Evolutionary conservation across 2,797 vertebrate genomes (phyloP), one percentile per base, ranked within the genome.

Genomic region (Petrocephalus schoutedeni): DNA sequence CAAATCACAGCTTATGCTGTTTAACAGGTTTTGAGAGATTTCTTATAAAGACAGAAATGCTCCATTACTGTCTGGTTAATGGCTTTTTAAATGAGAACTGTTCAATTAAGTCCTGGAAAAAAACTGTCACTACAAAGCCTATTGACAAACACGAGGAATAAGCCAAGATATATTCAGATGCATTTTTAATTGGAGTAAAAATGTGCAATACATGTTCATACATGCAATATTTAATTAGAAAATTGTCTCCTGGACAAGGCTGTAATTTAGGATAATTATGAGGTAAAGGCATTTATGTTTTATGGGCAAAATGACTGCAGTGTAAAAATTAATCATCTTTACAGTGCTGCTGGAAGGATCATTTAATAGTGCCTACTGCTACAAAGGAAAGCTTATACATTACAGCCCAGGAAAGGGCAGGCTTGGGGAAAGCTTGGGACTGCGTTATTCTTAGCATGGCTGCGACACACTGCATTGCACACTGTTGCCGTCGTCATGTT

Each of bases 291-390:
- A 89, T 23, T 85, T 67, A 86, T 80, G 88, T 77, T 86, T 88
- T 80, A 77, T 86, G 67, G 4, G 96, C 98, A 98, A 99, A 99
- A 99, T 99, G 97, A 97, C 94, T 96, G 97, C 97, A 97, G 98
- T 98, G 54, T 86, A 61, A 54, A 82, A 88, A 89, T 86, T n/a
- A 58, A 86, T 86, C 32, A 58, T 58, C 59, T 58, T 77, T 19
- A 74, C 64, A 23, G 12, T 32, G 51, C 61, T 0, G 87, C 87
- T 21, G 88, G 53, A 56, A 53, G 86, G 2, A 71, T 5, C 54
- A 41, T 58, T 77, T 67, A 19, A 89, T 56, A 56, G 71, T 41
- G 14, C 23, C 61, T 49, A 53, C 49, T 23, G 2, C 86, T 51
- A n/a, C 53, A 32, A 84, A 45, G 23, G 58, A 36, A 87, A 74